Conservation (phyloP, 2,113 vertebrate species). For the Pygathrix nemaeus region DNA sequence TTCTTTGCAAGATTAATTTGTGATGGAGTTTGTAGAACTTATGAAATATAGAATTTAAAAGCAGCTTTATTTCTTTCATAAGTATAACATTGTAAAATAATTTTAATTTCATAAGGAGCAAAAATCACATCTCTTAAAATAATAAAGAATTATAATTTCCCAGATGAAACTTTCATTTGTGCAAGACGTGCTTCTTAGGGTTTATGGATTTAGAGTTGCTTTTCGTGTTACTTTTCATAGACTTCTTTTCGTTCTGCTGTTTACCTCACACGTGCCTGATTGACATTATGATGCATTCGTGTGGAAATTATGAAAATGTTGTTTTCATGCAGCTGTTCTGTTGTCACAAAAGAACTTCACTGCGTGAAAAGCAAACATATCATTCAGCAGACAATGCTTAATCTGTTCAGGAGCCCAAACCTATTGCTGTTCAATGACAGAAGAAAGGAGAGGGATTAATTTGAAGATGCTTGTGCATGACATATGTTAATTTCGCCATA, state of each 20-base stretch:
- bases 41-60: neutral
- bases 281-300: constrained; percentile 70
- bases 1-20: constrained; percentile 16
- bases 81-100: neutral
- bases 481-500: constrained; percentile 89
- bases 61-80: neutral
- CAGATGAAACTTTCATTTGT: neutral
- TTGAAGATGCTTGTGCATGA: constrained; percentile 88
- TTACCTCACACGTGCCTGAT: constrained; percentile 63
- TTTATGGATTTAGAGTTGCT: neutral
- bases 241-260: neutral
- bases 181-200: neutral
- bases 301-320: constrained; percentile 76
- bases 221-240: neutral
- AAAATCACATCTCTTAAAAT: neutral
- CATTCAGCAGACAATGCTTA: constrained; percentile 82
- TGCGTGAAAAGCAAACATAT: constrained; percentile 82
- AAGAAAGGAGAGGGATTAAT: constrained; percentile 86
- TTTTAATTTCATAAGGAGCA: neutral
- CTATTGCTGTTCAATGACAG: constrained; percentile 87
- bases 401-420: constrained; percentile 75
- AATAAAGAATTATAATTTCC: neutral
- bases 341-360: constrained; percentile 79
- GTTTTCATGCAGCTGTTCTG: constrained; percentile 83
- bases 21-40: neutral